Percentiles rank a stretch among this genome's conserved stretches.
These are phyloP conservation scores for Neolamprologus tretocephalus DNA, from an alignment of 2,113 vertebrate genomes.

Conservation along the genomic window DNA sequence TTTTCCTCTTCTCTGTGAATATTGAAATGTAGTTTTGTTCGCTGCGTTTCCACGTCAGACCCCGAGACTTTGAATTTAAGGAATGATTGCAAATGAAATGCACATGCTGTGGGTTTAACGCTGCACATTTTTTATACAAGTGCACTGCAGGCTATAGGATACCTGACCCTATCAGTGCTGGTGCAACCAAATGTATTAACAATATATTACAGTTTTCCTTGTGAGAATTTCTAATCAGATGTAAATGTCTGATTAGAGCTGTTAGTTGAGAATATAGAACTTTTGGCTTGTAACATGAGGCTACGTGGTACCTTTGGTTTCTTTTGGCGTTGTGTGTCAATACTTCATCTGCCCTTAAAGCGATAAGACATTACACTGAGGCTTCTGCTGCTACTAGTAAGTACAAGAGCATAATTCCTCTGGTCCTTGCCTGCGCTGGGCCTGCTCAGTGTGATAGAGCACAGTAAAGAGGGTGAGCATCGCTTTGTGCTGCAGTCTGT, in stretches of 20 bases:
- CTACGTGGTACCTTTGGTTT: constrained; percentile 9
- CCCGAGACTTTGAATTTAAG: constrained; percentile 39
- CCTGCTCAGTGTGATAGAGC: constrained; percentile 64
- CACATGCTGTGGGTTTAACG: constrained; percentile 28
- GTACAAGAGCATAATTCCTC: constrained; percentile 52
- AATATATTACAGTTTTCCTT: background rate
- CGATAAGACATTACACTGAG: constrained; percentile 40
- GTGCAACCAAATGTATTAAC: background rate
- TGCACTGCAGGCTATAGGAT: constrained; percentile 16
- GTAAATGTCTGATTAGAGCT: background rate
- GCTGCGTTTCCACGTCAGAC: constrained; percentile 21
- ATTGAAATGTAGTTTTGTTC: constrained; percentile 64
- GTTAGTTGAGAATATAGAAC: background rate
- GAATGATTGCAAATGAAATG: constrained; percentile 55
- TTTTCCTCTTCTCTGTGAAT: constrained; percentile 51
- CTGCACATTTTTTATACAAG: constrained; percentile 13
- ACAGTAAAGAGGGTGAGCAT: constrained; percentile 49
- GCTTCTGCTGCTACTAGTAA: constrained; percentile 9
- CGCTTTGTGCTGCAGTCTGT: constrained; percentile 62
- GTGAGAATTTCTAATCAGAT: background rate
- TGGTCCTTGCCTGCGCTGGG: constrained; percentile 43
- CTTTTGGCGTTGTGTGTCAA: constrained; percentile 10
- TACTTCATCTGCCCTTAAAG: constrained; percentile 41
- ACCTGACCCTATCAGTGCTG: background rate
- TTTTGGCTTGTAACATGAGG: background rate